phyloP scores from a whole-genome alignment of 2,113 vertebrate genomes.

The Balaeniceps rex region DNA sequence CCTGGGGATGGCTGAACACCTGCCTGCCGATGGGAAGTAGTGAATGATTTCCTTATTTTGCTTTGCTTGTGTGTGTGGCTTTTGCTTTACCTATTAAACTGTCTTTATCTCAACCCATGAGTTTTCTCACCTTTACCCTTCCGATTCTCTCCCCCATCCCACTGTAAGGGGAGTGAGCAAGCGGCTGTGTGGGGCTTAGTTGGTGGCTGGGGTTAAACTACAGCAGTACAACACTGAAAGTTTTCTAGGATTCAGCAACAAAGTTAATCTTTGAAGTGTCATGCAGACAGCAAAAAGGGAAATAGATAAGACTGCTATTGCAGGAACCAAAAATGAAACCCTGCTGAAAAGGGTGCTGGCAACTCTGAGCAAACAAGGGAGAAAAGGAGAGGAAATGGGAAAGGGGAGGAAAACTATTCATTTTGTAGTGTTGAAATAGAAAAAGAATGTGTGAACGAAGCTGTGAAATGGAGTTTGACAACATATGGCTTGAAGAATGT shows the following conservation, averaged over 20 bases:
- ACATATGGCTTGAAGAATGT: background rate
- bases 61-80: too few species aligned
- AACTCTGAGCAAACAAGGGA: background rate
- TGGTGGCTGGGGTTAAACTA: too few species aligned
- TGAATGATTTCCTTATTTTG: too few species aligned
- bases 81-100: too few species aligned
- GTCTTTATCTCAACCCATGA: too few species aligned
- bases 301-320: background rate
- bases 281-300: background rate
- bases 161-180: too few species aligned
- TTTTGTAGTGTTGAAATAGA: background rate
- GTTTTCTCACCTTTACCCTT: too few species aligned
- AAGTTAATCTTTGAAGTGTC: background rate
- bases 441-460: background rate
- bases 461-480: background rate
- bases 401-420: background rate
- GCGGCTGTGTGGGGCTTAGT: too few species aligned
- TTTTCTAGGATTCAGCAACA: background rate
- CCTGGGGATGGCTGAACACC: too few species aligned
- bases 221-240: background rate
- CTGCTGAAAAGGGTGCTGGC: background rate
- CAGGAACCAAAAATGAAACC: background rate
- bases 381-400: background rate
- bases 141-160: too few species aligned
- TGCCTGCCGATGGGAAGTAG: too few species aligned